Percentiles rank a stretch among this genome's conserved stretches.
Conservation (phyloP, 2,888 invertebrate genomes). For the Agrochola litura region DNA sequence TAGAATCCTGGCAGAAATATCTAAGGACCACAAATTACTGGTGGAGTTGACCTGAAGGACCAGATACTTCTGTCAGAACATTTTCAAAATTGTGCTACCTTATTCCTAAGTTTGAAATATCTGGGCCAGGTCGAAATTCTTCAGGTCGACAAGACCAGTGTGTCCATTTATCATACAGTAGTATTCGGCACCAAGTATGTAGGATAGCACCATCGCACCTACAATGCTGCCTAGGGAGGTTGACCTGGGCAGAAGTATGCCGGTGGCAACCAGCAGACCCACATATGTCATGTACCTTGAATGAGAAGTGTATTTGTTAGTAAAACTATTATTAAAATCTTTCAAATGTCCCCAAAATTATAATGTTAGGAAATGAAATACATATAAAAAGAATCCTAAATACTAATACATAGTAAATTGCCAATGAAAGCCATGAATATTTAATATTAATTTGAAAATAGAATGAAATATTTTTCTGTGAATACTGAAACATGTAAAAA, state of each 20-base stretch:
- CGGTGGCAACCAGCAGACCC: slow-evolving; percentile 95
- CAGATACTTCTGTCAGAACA: slow-evolving; percentile 7
- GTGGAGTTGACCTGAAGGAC: not conserved
- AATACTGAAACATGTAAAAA: not conserved
- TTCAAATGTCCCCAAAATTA: slow-evolving; percentile 23
- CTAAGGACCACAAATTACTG: not conserved
- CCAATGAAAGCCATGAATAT: slow-evolving; percentile 1
- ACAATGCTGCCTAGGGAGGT: slow-evolving; percentile 94
- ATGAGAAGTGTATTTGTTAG: slow-evolving; percentile 45
- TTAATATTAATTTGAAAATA: not conserved
- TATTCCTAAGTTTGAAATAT: slow-evolving; percentile 74
- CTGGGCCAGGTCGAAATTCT: slow-evolving; percentile 80
- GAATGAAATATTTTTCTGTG: not conserved
- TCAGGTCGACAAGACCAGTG: slow-evolving; percentile 80
- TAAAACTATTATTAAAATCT: not conserved
- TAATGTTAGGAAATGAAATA: slow-evolving; percentile 5
- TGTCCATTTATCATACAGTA: slow-evolving; percentile 90
- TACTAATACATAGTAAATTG: not conserved
- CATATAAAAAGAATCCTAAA: not conserved
- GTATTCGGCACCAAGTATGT: slow-evolving; percentile 96
- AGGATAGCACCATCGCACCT: slow-evolving; percentile 94
- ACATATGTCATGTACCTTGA: slow-evolving; percentile 95
- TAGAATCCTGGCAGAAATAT: slow-evolving; percentile 37
- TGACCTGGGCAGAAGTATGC: slow-evolving; percentile 96
- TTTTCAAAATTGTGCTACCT: slow-evolving; percentile 21